These are phyloP conservation scores for Polia nebulosa DNA, from an alignment of 2,888 invertebrate species.

Conservation along the genomic window DNA sequence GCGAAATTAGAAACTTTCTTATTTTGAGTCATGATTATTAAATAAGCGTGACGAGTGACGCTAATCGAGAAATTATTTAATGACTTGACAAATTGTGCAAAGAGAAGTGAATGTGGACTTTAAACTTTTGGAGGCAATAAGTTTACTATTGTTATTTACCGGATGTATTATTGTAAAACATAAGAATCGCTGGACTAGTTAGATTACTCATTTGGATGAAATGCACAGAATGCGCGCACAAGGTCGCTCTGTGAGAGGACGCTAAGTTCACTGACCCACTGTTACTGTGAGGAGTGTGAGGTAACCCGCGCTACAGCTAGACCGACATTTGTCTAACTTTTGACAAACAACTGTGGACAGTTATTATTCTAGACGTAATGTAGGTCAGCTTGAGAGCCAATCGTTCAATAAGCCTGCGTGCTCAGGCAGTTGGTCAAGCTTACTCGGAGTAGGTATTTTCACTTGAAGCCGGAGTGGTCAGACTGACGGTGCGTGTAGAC, in stretches of 20 bases:
- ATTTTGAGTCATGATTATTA: not conserved
- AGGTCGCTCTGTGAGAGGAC: constrained; percentile 43
- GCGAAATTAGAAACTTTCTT: constrained; percentile 19
- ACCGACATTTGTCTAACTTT: constrained; percentile 11
- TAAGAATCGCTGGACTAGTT: not conserved
- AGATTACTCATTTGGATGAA: constrained; percentile 32
- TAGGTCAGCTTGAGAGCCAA: constrained; percentile 9
- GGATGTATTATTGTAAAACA: constrained; percentile 4
- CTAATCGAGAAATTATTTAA: constrained; percentile 17
- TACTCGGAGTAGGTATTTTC: not conserved
- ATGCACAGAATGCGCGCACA: constrained; percentile 42
- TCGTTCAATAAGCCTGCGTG: not conserved
- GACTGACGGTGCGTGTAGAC: not conserved
- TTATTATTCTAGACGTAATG: constrained; percentile 5
- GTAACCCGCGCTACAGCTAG: not conserved
- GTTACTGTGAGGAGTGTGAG: constrained; percentile 8
- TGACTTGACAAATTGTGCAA: constrained; percentile 11
- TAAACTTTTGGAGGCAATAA: not conserved
- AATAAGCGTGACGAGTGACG: constrained; percentile 1
- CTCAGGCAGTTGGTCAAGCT: not conserved
- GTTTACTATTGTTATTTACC: constrained; percentile 3
- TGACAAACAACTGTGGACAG: not conserved
- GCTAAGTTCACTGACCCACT: constrained; percentile 26
- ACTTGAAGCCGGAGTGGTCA: not conserved
- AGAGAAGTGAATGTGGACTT: not conserved